Percentiles rank a stretch among this genome's conserved stretches.
Conservation (phyloP, 2,888 invertebrate species). For the Tenthredo livida region DNA sequence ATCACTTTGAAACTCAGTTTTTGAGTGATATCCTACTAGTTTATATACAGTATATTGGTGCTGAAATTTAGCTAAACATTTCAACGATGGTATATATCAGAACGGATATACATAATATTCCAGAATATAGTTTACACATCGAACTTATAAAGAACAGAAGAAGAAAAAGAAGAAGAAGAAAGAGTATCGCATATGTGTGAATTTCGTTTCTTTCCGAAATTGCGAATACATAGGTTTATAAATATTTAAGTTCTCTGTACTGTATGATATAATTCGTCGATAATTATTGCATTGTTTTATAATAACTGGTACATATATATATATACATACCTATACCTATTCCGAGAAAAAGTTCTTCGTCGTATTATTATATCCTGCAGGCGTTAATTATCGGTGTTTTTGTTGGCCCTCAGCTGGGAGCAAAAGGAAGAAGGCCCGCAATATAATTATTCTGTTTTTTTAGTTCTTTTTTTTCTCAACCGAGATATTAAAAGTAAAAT, state of each 20-base stretch:
- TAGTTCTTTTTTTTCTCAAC: not conserved
- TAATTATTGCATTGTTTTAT: not conserved
- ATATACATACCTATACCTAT: too few relatives aligned
- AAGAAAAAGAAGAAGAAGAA: too few relatives aligned
- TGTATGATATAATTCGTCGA: not conserved
- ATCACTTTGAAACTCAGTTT: too few relatives aligned
- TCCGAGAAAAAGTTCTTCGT: not conserved
- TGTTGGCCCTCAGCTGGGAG: not conserved
- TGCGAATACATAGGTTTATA: not conserved
- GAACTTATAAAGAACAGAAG: not conserved
- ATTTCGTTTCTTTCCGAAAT: not conserved
- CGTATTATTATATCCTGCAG: not conserved
- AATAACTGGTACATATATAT: not conserved
- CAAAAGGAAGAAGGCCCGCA: not conserved
- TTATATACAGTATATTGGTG: too few relatives aligned
- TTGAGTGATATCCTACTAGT: too few relatives aligned
- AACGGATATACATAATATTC: too few relatives aligned
- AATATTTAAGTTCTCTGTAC: not conserved
- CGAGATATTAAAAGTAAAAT: not conserved
- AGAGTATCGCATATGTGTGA: not conserved
- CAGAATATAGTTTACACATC: too few relatives aligned
- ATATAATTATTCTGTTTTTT: not conserved
- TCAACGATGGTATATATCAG: too few relatives aligned
- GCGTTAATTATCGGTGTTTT: not conserved
- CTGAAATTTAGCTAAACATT: too few relatives aligned